Conservation (phyloP, 1,140 invertebrate genomes). For the Ceratina australensis region DNA sequence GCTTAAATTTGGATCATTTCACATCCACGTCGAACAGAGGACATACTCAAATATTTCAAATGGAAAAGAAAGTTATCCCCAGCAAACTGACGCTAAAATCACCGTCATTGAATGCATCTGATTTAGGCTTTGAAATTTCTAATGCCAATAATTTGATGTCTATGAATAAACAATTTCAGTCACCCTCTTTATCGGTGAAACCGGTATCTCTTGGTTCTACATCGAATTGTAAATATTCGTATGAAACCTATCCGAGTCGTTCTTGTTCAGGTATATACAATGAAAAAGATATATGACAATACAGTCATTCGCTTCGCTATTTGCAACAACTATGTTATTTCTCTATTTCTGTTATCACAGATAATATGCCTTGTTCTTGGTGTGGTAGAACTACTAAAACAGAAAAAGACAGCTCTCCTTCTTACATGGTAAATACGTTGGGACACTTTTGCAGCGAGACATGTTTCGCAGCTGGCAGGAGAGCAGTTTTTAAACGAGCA, state of each 20-base stretch:
- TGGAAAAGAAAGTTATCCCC: slow-evolving; percentile 45
- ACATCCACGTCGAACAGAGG: slow-evolving; percentile 52
- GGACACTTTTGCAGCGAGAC: slow-evolving; percentile 87
- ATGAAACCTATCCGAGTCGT: slow-evolving; percentile 66
- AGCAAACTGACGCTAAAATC: slow-evolving; percentile 54
- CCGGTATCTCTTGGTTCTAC: slow-evolving; percentile 40
- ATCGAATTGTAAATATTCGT: slow-evolving; percentile 39
- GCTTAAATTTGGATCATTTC: slow-evolving; percentile 71
- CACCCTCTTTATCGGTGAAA: slow-evolving; percentile 59
- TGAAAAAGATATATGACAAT: too few relatives aligned
- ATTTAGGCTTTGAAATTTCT: slow-evolving; percentile 47
- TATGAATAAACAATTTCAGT: slow-evolving; percentile 43
- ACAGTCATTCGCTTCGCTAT: too few relatives aligned
- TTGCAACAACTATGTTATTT: too few relatives aligned
- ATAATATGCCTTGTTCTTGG: slow-evolving; percentile 69
- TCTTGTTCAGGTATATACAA: slow-evolving; percentile 67
- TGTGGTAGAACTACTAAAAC: slow-evolving; percentile 69
- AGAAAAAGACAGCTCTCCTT: slow-evolving; percentile 56
- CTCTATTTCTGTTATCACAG: slow-evolving; percentile 45
- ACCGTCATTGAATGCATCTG: slow-evolving; percentile 54
- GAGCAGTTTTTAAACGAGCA: slow-evolving; percentile 93
- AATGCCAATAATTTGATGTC: slow-evolving; percentile 52
- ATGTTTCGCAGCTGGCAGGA: slow-evolving; percentile 92
- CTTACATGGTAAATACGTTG: slow-evolving; percentile 60
- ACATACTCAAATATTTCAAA: slow-evolving; percentile 45